Percentiles rank a stretch among this genome's conserved stretches.
These are phyloP conservation scores for Epiblema foenella DNA, from an alignment of 2,888 invertebrate species.

Conservation along the genomic window DNA sequence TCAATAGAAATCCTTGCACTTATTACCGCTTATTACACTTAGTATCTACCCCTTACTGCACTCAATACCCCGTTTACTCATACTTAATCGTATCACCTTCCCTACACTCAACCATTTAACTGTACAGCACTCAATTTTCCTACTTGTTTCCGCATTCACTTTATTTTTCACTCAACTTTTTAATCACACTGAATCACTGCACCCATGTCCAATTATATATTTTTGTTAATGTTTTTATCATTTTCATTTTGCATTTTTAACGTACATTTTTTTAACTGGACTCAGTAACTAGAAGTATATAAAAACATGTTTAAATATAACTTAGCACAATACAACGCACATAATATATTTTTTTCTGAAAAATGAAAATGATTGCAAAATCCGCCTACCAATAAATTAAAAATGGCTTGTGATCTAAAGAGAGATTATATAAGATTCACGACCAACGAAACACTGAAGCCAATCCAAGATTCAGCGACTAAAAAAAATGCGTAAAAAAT, in stretches of 20 bases:
- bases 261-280: neutral
- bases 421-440: constrained; percentile 18
- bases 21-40: neutral
- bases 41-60: neutral
- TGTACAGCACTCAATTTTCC: neutral
- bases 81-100: neutral
- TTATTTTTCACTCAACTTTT: neutral
- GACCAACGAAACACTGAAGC: constrained; percentile 29
- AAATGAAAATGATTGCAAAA: neutral
- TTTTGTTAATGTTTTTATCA: neutral
- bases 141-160: too few species aligned
- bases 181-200: constrained; percentile 10
- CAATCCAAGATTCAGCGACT: constrained; percentile 1
- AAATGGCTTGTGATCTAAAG: neutral
- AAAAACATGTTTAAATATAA: neutral
- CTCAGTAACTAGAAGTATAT: neutral
- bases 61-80: neutral
- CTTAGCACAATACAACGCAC: too few species aligned
- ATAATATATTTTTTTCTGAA: neutral
- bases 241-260: neutral
- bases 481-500: constrained; percentile 40
- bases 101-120: neutral
- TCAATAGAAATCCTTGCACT: constrained; percentile 54
- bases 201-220: neutral
- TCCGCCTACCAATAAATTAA: neutral